Evolutionary conservation across 2,113 vertebrate species (phyloP).

Genomic region (Scomber scombrus): DNA sequence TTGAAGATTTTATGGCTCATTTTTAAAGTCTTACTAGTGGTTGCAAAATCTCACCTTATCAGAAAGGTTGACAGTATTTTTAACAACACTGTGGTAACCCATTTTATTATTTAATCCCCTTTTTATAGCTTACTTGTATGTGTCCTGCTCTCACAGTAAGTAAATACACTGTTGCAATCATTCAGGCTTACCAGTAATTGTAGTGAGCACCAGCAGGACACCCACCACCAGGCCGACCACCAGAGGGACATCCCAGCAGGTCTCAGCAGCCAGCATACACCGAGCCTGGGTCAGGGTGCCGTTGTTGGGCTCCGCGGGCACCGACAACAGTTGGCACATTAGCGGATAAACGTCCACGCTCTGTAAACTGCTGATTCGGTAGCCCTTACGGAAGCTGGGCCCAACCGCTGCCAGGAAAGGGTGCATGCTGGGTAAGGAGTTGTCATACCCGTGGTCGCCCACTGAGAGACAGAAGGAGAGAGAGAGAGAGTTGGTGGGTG

Average conservation of each 20-base stretch:
- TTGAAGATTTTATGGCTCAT: too few relatives aligned
- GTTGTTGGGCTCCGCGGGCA: slow-evolving; percentile 89
- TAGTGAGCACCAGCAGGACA: slow-evolving; percentile 85
- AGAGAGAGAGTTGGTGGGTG: neutral
- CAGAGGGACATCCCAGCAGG: slow-evolving; percentile 83
- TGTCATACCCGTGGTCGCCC: slow-evolving; percentile 97
- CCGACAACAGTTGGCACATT: slow-evolving; percentile 92
- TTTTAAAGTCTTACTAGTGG: too few relatives aligned
- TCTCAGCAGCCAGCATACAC: slow-evolving; percentile 87
- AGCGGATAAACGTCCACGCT: slow-evolving; percentile 95
- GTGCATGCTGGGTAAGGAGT: slow-evolving; percentile 93
- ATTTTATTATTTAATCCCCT: too few relatives aligned
- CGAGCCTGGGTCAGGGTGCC: slow-evolving; percentile 86
- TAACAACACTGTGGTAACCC: too few relatives aligned
- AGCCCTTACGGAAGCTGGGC: slow-evolving; percentile 89
- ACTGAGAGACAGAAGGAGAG: slow-evolving; percentile 80
- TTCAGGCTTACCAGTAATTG: slow-evolving; percentile 78
- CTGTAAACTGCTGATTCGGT: slow-evolving; percentile 76
- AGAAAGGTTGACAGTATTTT: too few relatives aligned
- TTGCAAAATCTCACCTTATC: too few relatives aligned
- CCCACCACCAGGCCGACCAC: slow-evolving; percentile 88
- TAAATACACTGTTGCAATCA: neutral
- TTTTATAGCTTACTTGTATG: too few relatives aligned
- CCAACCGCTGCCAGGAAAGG: slow-evolving; percentile 92
- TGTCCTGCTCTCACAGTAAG: neutral